These are phyloP conservation scores for Nematostella vectensis DNA, from an alignment of 92 coral and sea anemone species.

Conservation along the genomic window DNA sequence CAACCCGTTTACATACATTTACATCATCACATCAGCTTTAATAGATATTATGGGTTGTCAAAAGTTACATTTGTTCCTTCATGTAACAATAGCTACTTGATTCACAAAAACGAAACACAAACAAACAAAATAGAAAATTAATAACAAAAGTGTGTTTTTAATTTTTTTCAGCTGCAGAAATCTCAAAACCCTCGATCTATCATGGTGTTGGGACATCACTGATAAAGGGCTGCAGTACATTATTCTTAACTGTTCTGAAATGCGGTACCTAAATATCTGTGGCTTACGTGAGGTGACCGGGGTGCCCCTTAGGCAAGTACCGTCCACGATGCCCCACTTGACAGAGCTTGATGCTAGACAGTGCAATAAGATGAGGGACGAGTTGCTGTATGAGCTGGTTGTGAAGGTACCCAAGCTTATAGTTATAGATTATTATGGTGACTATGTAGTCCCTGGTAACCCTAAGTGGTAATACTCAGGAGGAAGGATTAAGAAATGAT, in stretches of 20 bases:
- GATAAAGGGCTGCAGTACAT: conserved; percentile 73
- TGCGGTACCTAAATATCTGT: conserved; percentile 51
- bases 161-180: too few relatives aligned
- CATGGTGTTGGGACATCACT: conserved; percentile 95
- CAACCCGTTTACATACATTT: too few relatives aligned
- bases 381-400: conserved; percentile 61
- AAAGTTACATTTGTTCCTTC: too few relatives aligned
- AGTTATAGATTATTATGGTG: conserved; percentile 75
- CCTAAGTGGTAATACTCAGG: too few relatives aligned
- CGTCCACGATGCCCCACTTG: conserved; percentile 49
- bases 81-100: too few relatives aligned
- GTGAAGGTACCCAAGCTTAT: conserved; percentile 34
- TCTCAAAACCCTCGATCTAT: conserved; percentile 55
- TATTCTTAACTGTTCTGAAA: conserved; percentile 36
- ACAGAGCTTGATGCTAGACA: conserved; percentile 66
- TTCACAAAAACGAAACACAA: too few relatives aligned
- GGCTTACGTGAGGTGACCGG: conserved; percentile 68
- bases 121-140: too few relatives aligned
- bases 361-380: conserved; percentile 79
- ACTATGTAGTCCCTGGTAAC: conserved; percentile 24
- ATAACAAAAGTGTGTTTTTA: too few relatives aligned
- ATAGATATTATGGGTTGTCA: too few relatives aligned
- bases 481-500: too few relatives aligned
- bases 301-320: conserved; percentile 49
- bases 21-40: too few relatives aligned